Evolutionary conservation across 1,140 invertebrate species (phyloP), one percentile per base, ranked within the genome.

Genomic region (Diorhabda carinulata): DNA sequence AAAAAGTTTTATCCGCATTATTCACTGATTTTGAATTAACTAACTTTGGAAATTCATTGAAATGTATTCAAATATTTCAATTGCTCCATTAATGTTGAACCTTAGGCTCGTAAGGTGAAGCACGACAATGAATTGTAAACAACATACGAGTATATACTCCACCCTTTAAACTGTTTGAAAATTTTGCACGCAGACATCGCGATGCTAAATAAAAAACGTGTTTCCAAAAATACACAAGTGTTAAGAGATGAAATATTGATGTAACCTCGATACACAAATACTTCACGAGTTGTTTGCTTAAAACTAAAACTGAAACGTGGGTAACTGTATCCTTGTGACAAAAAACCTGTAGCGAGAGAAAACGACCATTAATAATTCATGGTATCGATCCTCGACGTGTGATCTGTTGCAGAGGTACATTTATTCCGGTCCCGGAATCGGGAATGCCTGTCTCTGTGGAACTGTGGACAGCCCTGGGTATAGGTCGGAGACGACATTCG

Each of bases 291-390:
- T 52, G 47, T 52, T 52, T 52, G 47, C 47, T 52, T 52, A 52
- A 52, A 52, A 52, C 47, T 52, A 52, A 52, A 52, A 52, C 47
- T 52, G 47, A 52, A 52, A 52, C 47, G 47, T 52, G 47, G 47
- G 47, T 52, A 52, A 52, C 47, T 52, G 47, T 52, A 52, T 52
- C 47, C n/a, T n/a, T 52, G 47, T 52, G 47, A 52, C 47, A 52
- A 52, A 52, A 52, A 52, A 52, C 6, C 47, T n/a, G 47, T 8
- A 52, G 47, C 47, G 47, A 52, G 47, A 52, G 47, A 52, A 52
- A 52, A 52, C 47, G 47, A 52, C 47, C n/a, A 52, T 52, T 52
- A 52, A 52, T 52, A 52, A 52, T 52, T 52, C 47, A 52, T 52
- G 47, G n/a, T 52, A 52, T 52, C 47, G 47, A 52, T 52, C 47